Base-by-base conservation (phyloP, 1,140 invertebrate species). In the Ladona fulva region DNA sequence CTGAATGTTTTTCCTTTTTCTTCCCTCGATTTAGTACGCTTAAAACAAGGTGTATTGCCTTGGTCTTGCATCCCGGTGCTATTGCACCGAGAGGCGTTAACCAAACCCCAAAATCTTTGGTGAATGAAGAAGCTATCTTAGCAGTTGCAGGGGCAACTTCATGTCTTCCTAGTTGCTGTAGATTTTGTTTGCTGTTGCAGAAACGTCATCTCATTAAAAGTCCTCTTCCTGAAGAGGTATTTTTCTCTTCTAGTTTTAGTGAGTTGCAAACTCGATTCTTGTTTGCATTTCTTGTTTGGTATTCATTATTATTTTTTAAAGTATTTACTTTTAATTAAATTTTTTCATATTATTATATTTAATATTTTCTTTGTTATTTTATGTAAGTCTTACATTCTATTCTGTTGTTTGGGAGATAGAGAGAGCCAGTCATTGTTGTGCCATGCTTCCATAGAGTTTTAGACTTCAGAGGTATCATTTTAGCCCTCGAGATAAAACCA, bases 21-120 rank as follows among this genome's bases (percentile, higher is more conserved):
- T 80, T 80, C 79, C 79, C 79, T 80, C 79, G 77, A 80, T 79
- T 80, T 80, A 79, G 78, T 80, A 80, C 79, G 79, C 79, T 80
- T 80, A 80, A 37, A 37, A 66, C 52, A 66, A 66, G 52, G 52
- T 66, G 52, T 66, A 66, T 66, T 66, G 66, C 42, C 77, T 75
- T 59, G 78, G n/a, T 78, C 59, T 73, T 24, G 66, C 59, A 42
- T 37, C 24, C 22, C 37, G 24, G 74, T 75, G 74, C 42, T 77
- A 52, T 76, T 78, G 25, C 24, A 78, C 76, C 42, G 74, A 29
- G 24, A 74, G 16, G 66, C 24, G 76, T 66, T 66, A 59, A 22
- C 24, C 73, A 59, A 25, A 59, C 37, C 59, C 74, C 78, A 37
- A 44, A 74, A 22, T 59, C 76, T 79, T 24, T 79, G 78, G 59